phyloP scores from a whole-genome alignment of 2,113 vertebrate genomes.

The Oryzias celebensis region DNA sequence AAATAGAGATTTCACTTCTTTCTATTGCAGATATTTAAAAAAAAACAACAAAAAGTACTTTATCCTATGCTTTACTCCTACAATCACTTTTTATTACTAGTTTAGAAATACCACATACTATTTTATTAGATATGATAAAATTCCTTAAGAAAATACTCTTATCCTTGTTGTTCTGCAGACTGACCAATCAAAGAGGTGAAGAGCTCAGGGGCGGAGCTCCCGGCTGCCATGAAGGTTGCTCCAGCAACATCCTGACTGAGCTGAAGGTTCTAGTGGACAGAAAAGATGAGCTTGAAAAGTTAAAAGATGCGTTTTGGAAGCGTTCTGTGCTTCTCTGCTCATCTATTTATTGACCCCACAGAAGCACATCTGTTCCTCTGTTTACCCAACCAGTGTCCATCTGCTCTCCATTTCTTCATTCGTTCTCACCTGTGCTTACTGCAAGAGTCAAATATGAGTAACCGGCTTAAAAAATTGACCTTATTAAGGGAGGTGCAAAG shows the following conservation, averaged over 20 bases:
- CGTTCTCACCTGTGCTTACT: too few relatives aligned
- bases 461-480: too few relatives aligned
- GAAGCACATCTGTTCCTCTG: not conserved
- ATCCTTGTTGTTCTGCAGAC: slow-evolving; percentile 23
- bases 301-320: not conserved
- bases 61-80: too few relatives aligned
- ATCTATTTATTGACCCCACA: not conserved
- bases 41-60: too few relatives aligned
- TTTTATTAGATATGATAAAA: too few relatives aligned
- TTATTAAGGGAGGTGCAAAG: too few relatives aligned
- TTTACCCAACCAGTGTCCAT: too few relatives aligned
- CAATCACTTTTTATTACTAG: too few relatives aligned
- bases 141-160: too few relatives aligned
- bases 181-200: slow-evolving; percentile 83
- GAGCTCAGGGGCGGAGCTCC: slow-evolving; percentile 82
- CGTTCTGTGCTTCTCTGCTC: not conserved
- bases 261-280: slow-evolving; percentile 72
- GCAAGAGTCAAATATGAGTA: too few relatives aligned
- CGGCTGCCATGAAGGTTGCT: slow-evolving; percentile 83
- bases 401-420: too few relatives aligned
- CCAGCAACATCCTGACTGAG: slow-evolving; percentile 82
- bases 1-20: not conserved
- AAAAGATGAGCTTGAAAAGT: slow-evolving; percentile 4
- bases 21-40: not conserved
- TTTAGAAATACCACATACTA: too few relatives aligned